Conservation (phyloP, 2,113 vertebrate genomes). For the Isurus oxyrinchus region DNA sequence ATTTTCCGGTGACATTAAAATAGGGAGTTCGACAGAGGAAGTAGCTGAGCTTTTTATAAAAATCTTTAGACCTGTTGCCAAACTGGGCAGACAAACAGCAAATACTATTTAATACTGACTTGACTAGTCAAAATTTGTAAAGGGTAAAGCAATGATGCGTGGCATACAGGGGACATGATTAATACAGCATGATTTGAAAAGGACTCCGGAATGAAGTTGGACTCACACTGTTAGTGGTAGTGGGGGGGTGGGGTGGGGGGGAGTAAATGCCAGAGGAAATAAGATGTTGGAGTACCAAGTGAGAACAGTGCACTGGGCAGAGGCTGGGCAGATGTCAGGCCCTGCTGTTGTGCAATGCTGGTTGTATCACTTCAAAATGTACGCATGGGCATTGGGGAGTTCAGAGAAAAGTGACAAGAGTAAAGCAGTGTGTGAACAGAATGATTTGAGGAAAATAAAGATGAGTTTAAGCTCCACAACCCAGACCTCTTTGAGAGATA, state of each 20-base stretch:
- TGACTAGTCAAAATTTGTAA: neutral
- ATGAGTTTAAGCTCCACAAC: neutral
- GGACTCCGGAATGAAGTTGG: neutral
- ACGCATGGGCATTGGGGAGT: neutral
- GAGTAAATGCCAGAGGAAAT: neutral
- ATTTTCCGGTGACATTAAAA: neutral
- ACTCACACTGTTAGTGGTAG: neutral
- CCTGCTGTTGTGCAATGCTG: neutral
- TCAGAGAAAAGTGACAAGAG: neutral
- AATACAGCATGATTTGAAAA: neutral
- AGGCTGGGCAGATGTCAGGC: neutral
- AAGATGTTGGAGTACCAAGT: neutral
- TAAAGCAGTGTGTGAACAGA: neutral
- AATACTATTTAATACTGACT: neutral
- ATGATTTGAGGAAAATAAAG: neutral
- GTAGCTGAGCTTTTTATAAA: neutral
- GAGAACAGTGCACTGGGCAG: neutral
- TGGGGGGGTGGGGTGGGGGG: no score
- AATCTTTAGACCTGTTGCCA: neutral
- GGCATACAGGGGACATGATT: neutral
- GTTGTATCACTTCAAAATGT: neutral
- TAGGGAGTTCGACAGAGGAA: neutral
- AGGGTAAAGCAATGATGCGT: neutral
- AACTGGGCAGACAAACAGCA: neutral
- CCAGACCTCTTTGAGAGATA: neutral